A percentile compares a stretch with the other conserved stretches of the same genome.
These are phyloP conservation scores for Lycorma delicatula DNA, from an alignment of 1,140 invertebrate species.

Conservation along the genomic window DNA sequence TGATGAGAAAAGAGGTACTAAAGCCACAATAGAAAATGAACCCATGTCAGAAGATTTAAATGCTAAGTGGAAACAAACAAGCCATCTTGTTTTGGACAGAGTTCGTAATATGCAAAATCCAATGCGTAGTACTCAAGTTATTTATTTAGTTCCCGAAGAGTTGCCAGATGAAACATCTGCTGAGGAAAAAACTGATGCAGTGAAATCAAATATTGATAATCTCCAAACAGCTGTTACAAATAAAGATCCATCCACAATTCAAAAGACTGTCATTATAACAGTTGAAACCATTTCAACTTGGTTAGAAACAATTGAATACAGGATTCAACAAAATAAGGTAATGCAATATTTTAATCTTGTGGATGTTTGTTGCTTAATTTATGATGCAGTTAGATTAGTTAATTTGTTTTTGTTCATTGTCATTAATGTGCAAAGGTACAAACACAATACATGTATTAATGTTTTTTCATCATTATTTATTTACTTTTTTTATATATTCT, in stretches of 20 bases:
- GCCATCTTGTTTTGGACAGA: slow-evolving; percentile 42
- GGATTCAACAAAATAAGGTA: slow-evolving; percentile 39
- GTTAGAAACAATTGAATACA: slow-evolving; percentile 74
- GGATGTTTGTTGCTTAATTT: no score
- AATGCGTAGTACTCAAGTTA: slow-evolving; percentile 43
- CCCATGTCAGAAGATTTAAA: slow-evolving; percentile 24
- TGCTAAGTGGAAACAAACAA: slow-evolving; percentile 34
- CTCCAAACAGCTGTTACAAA: slow-evolving; percentile 52
- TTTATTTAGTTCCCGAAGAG: slow-evolving; percentile 49
- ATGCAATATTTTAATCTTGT: no score
- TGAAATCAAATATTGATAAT: slow-evolving; percentile 47
- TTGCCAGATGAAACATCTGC: slow-evolving; percentile 34
- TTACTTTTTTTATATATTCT: no score
- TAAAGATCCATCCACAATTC: slow-evolving; percentile 43
- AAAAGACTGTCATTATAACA: slow-evolving; percentile 55
- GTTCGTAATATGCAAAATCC: slow-evolving; percentile 45
- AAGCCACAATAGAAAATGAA: slow-evolving; percentile 31
- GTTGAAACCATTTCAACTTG: slow-evolving; percentile 70
- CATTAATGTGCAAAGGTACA: no score
- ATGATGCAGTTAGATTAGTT: no score
- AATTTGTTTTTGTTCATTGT: no score
- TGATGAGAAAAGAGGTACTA: slow-evolving; percentile 10
- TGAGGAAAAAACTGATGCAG: slow-evolving; percentile 43
- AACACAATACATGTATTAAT: no score
- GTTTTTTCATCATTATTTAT: no score